Base-by-base conservation (phyloP, 2,113 vertebrate genomes). In the Pachyramphus minor region DNA sequence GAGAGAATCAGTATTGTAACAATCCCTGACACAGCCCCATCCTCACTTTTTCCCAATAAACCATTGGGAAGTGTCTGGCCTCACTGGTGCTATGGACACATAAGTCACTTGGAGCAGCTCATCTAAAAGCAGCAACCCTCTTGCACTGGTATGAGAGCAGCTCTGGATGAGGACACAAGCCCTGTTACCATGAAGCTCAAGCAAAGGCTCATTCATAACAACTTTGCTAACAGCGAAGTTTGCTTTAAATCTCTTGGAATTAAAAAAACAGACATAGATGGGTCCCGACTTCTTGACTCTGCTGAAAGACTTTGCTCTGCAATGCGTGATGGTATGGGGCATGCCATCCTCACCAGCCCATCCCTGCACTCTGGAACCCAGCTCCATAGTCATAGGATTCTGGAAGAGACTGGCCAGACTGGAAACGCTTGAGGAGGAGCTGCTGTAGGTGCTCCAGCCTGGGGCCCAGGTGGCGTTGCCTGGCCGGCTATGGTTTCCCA, bases 311-410 rank as follows among this genome's bases (percentile, higher is more conserved):
- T 87, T 62, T 31, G 22, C 30, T 69, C 53, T 27, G 62, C 44
- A 39, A 30, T 4, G 12, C 1, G 0, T 37, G 59, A 33, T 49
- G 14, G 55, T 71, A 69, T 0, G 0, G 0, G 2, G 30, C 2
- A 5, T 37, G 31, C 37, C 1, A 0, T n/a, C n/a, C 60, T 77
- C 69, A 50, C 11, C 19, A 11, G 44, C 72, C 73, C 42, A 74
- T 50, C 47, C 27, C 55, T 42, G 68, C 52, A 42, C 2, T 0
- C 41, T 13, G 1, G n/a, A 78, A 66, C 73, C 77, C 4, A 4
- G 3, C 72, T 84, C 45, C 11, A 0, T 12, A 59, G 68, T 30
- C 77, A 84, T 0, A 1, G 42, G 64, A 71, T 71, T 44, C 73
- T 59, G 50, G 69, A 13, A 77, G 24, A 75, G 74, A 93, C 96